Evolutionary conservation across 2,113 vertebrate species (phyloP).

Genomic region (Onychostruthus taczanowskii): DNA sequence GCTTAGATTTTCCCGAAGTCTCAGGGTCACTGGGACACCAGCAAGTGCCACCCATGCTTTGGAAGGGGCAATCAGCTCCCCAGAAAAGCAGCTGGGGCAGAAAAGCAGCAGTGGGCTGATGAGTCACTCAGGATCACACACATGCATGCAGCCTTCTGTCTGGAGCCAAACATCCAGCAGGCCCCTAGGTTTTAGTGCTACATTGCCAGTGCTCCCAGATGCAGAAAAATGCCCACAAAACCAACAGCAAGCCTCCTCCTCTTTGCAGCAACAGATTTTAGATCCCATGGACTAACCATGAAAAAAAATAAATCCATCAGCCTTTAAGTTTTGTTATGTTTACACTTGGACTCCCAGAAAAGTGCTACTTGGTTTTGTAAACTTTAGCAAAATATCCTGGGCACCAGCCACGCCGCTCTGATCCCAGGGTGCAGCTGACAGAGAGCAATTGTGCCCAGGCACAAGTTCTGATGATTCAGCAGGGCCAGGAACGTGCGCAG

Average conservation of each 20-base stretch:
- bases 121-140: not conserved
- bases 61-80: not conserved
- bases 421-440: not conserved
- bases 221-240: not conserved
- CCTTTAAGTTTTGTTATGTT: not conserved
- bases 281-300: not conserved
- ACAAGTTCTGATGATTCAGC: constrained; percentile 13
- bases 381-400: not conserved
- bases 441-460: not conserved
- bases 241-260: not conserved
- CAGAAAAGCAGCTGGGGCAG: not conserved
- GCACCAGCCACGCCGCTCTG: not conserved
- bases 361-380: not conserved
- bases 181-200: not conserved
- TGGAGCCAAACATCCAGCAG: not conserved
- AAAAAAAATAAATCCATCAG: not conserved
- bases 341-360: not conserved
- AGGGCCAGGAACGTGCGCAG: not conserved
- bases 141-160: not conserved
- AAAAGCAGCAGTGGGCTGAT: not conserved
- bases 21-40: not conserved
- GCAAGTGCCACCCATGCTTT: not conserved
- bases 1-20: not conserved
- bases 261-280: not conserved
- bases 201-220: not conserved